Evolutionary conservation across 2,113 vertebrate species (phyloP), one percentile per base, ranked within the genome.

Genomic region (Kobus ellipsiprymnus): DNA sequence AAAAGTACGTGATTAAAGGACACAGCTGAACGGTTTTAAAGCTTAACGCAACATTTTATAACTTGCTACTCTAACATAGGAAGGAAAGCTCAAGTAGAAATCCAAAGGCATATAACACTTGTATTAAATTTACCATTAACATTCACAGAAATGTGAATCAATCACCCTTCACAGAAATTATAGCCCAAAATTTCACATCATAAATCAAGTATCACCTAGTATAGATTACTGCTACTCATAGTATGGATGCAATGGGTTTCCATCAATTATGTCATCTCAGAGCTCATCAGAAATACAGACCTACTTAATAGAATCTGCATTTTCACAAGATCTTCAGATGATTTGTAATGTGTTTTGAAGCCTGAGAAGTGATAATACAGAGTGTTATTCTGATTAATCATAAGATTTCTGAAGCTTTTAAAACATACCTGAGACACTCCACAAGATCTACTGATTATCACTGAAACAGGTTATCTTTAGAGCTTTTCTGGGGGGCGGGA

Each of bases 41-140:
- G 36, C n/a, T 90, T 85, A 92, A 57, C 48, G 50, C 91, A 95
- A 90, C 90, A 95, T 81, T 96, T 84, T 55, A 67, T 62, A 95
- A 81, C 12, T 21, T 95, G 25, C 33, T 90, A 64, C 14, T 62
- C 30, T 81, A 92, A 77, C 33, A 62, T 30, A 86, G 2, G 15
- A 90, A 87, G 40, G 33, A 77, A 97, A 91, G 27, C 25, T 95
- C 44, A 90, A 85, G 40, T 33, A 87, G 88, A 97, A 91, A 94
- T 60, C 21, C 27, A 54, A 93, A 77, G 54, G 23, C 15, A 87
- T 7, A 1, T 78, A 83, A 83, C 55, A 71, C 25, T 12, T 67
- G 15, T 57, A 83, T 83, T 62, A 83, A 50, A 74, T 40, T 89
- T 81, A 81, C 64, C 87, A 94, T 46, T 94, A 60, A n/a, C 83